Conservation (phyloP, 2,113 vertebrate species). For the Cettia cetti region DNA sequence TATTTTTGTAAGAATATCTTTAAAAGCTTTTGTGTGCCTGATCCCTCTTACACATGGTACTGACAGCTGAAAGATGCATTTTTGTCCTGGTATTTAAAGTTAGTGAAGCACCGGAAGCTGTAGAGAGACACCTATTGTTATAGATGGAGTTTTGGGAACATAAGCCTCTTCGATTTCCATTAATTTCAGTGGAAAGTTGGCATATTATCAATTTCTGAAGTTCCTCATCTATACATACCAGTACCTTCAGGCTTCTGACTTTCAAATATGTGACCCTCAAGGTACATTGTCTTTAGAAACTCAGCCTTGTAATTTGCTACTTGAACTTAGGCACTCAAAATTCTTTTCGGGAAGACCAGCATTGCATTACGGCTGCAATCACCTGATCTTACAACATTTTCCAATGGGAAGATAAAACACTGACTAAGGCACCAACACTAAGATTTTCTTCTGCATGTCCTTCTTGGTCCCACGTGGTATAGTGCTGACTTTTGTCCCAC, state of each 20-base stretch:
- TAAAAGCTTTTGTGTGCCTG: background rate
- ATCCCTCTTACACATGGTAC: background rate
- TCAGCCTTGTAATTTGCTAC: background rate
- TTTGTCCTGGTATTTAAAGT: background rate
- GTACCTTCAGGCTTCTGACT: background rate
- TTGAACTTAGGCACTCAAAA: background rate
- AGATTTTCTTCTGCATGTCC: background rate
- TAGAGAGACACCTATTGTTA: background rate
- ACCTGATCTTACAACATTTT: background rate
- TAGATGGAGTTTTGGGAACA: background rate
- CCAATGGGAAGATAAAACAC: background rate
- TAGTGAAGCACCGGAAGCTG: background rate
- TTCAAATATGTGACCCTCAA: background rate
- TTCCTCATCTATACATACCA: background rate
- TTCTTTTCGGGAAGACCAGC: background rate
- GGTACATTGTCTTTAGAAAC: background rate
- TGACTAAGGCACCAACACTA: background rate
- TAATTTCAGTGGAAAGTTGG: background rate
- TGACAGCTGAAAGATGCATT: background rate
- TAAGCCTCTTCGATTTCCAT: background rate
- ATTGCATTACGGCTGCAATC: background rate
- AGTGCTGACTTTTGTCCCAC: background rate
- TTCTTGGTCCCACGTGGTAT: fast-evolving
- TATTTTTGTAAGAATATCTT: background rate
- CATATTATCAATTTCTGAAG: background rate